These are phyloP conservation scores for Calephelis virginiensis DNA, from an alignment of 1,140 invertebrate species.

Conservation along the genomic window DNA sequence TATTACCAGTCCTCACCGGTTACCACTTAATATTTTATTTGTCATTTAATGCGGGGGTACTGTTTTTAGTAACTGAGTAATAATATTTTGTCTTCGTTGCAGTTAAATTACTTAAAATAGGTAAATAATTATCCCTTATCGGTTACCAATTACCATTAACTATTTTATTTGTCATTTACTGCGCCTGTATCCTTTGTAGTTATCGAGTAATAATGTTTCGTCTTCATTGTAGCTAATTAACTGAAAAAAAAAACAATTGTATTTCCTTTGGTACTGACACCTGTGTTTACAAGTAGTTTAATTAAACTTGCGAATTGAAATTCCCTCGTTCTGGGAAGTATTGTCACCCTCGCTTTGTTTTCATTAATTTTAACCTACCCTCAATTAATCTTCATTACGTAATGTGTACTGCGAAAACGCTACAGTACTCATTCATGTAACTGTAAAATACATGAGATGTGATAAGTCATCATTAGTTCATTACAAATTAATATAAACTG, in stretches of 20 bases:
- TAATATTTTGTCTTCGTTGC: too few species aligned
- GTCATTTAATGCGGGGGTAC: too few species aligned
- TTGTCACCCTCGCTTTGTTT: conserved; percentile 39
- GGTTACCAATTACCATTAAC: too few species aligned
- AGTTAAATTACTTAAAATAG: neutral
- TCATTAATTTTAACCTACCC: conserved; percentile 50
- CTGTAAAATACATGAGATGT: too few species aligned
- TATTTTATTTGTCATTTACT: too few species aligned
- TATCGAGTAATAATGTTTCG: too few species aligned
- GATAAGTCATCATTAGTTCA: neutral
- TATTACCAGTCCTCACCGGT: too few species aligned
- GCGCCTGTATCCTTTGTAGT: too few species aligned
- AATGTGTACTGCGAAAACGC: conserved; percentile 9
- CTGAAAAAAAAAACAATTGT: conserved; percentile 1
- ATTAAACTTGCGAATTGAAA: conserved; percentile 48
- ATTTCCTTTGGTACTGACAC: conserved; percentile 18
- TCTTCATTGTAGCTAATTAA: neutral
- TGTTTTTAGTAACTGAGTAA: too few species aligned
- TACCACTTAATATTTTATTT: too few species aligned
- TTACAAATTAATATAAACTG: neutral
- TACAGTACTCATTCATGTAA: too few species aligned
- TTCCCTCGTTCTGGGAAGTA: conserved; percentile 43
- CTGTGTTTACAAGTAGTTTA: conserved; percentile 40
- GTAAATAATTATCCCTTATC: too few species aligned
- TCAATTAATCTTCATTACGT: conserved; percentile 42